These are phyloP conservation scores for Aphelenchoides besseyi DNA, from an alignment of 1,140 invertebrate genomes.

Conservation along the genomic window DNA sequence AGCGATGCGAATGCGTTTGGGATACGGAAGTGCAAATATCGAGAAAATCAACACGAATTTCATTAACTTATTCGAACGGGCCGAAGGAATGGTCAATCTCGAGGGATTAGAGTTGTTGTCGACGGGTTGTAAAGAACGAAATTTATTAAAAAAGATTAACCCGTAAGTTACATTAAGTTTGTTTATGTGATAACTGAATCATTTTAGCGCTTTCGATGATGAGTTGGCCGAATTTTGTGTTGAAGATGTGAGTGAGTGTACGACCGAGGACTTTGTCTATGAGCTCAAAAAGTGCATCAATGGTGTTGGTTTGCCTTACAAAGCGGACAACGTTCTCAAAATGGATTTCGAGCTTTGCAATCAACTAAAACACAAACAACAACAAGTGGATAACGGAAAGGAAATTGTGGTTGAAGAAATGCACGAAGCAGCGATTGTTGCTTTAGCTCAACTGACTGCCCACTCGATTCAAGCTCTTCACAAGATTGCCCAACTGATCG, in stretches of 20 bases:
- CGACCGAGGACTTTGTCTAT: slow-evolving; percentile 35
- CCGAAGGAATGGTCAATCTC: slow-evolving; percentile 47
- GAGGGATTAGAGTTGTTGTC: slow-evolving; percentile 46
- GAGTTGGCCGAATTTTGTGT: slow-evolving; percentile 35
- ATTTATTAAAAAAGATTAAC: slow-evolving; percentile 14
- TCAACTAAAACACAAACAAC: slow-evolving; percentile 12
- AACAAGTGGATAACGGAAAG: slow-evolving; percentile 19
- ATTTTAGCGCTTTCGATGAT: slow-evolving; percentile 40
- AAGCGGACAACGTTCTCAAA: slow-evolving; percentile 31
- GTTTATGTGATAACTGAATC: not conserved
- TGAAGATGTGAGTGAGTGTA: slow-evolving; percentile 42
- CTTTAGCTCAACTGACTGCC: slow-evolving; percentile 36
- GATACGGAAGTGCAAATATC: slow-evolving; percentile 31
- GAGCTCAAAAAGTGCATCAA: slow-evolving; percentile 31
- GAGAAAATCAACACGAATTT: slow-evolving; percentile 32
- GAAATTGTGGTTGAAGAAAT: slow-evolving; percentile 36
- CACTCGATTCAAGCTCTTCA: slow-evolving; percentile 42
- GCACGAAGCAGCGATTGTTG: slow-evolving; percentile 34
- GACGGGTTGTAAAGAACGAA: slow-evolving; percentile 17
- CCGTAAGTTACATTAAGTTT: slow-evolving; percentile 22
- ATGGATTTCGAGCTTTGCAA: slow-evolving; percentile 17
- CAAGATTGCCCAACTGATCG: slow-evolving; percentile 35
- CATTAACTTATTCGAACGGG: slow-evolving; percentile 36
- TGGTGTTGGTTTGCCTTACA: slow-evolving; percentile 34
- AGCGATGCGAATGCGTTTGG: slow-evolving; percentile 14